These are phyloP conservation scores for Drosophila varians DNA, from an alignment of 1,140 invertebrate genomes.

Conservation along the genomic window DNA sequence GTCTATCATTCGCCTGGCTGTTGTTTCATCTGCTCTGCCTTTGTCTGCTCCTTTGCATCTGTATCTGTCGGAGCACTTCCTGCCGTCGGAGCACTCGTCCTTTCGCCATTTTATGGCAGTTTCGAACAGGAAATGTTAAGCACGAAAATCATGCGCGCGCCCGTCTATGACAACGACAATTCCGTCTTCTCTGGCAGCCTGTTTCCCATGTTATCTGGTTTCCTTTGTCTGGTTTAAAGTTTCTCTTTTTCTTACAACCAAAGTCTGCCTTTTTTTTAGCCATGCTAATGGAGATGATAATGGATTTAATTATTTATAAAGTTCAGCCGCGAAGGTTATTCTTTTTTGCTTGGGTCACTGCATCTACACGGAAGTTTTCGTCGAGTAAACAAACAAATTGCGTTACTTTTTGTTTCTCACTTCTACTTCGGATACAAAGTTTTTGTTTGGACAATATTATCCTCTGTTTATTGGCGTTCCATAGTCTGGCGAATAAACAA, in stretches of 20 bases:
- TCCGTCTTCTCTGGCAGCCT: slow-evolving; percentile 21
- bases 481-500: background rate
- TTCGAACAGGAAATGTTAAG: slow-evolving; percentile 75
- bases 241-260: background rate
- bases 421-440: too few relatives aligned
- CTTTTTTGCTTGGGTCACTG: background rate
- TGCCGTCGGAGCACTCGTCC: too few relatives aligned
- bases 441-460: too few relatives aligned
- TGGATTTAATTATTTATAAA: slow-evolving; percentile 3
- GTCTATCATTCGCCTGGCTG: slow-evolving; percentile 42
- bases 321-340: background rate
- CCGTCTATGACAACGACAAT: slow-evolving; percentile 37
- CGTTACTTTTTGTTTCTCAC: background rate
- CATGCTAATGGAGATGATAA: slow-evolving; percentile 2
- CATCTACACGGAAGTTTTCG: background rate
- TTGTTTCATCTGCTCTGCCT: slow-evolving; percentile 58
- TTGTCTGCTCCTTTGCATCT: slow-evolving; percentile 31
- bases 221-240: slow-evolving; percentile 15
- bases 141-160: slow-evolving; percentile 73
- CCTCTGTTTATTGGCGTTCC: too few relatives aligned
- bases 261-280: background rate
- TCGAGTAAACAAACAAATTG: background rate
- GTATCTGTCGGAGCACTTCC: slow-evolving; percentile 18
- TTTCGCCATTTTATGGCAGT: slow-evolving; percentile 61
- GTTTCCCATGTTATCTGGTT: slow-evolving; percentile 13